Evolutionary conservation across 2,888 invertebrate genomes (phyloP).

Genomic region (Dysmachus trigonus): DNA sequence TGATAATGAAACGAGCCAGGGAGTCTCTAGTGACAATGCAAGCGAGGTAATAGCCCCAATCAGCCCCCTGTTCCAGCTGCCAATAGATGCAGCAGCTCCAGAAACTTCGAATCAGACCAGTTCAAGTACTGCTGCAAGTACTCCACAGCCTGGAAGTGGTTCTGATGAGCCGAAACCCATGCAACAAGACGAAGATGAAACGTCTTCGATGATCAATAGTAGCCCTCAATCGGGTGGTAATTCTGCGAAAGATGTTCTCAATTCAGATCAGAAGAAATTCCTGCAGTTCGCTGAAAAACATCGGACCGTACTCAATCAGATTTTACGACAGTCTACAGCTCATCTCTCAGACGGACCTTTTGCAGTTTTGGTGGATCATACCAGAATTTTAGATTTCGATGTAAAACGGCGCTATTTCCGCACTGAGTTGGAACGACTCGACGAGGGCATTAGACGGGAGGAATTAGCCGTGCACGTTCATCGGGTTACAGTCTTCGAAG

Average conservation of each 20-base stretch:
- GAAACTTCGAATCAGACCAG: neutral
- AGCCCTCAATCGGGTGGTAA: neutral
- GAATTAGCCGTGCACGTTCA: slow-evolving; percentile 88
- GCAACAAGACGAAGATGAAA: slow-evolving; percentile 31
- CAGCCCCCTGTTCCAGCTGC: neutral
- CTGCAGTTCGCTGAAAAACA: slow-evolving; percentile 88
- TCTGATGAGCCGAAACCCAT: neutral
- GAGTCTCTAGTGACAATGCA: neutral
- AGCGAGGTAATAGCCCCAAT: neutral
- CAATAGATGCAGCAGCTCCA: neutral
- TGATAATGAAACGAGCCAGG: neutral
- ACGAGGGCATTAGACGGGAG: slow-evolving; percentile 81
- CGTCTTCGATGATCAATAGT: neutral
- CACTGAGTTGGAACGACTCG: slow-evolving; percentile 84
- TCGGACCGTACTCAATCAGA: slow-evolving; percentile 87
- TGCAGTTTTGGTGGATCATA: slow-evolving; percentile 86
- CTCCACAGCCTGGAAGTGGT: neutral
- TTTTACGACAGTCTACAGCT: slow-evolving; percentile 80
- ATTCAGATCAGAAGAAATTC: slow-evolving; percentile 72
- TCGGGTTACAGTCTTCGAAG: slow-evolving; percentile 85
- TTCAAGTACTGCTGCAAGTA: neutral
- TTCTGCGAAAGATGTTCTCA: slow-evolving; percentile 54
- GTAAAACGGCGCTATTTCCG: slow-evolving; percentile 88
- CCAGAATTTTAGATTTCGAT: slow-evolving; percentile 87
- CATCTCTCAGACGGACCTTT: slow-evolving; percentile 88